phyloP scores from a whole-genome alignment of 2,797 vertebrate species.

The Smutsia temminckii region DNA sequence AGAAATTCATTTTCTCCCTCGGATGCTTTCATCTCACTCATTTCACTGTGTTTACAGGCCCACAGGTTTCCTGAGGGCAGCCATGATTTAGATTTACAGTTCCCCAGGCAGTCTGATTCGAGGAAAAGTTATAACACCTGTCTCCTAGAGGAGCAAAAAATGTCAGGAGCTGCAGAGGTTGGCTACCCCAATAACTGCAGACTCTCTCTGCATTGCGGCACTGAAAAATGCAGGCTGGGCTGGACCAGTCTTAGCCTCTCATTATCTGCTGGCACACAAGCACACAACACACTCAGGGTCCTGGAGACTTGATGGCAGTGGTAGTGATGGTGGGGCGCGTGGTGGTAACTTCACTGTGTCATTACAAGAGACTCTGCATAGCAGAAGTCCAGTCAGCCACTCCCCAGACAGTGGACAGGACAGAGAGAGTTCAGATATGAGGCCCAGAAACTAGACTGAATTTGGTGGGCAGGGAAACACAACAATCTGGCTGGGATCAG shows the following conservation, averaged over 20 bases:
- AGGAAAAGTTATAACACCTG: conserved; percentile 83
- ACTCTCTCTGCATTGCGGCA: conserved; percentile 30
- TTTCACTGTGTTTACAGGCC: conserved; percentile 84
- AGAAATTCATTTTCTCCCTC: conserved; percentile 85
- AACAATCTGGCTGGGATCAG: accelerated
- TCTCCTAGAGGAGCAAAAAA: conserved; percentile 80
- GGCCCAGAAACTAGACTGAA: background rate
- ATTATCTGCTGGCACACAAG: background rate
- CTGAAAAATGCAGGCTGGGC: background rate
- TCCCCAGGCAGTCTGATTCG: conserved; percentile 83
- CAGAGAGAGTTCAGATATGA: background rate
- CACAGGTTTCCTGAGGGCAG: conserved; percentile 84
- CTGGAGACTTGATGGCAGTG: background rate
- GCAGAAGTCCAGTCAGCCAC: background rate
- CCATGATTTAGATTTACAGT: conserved; percentile 84
- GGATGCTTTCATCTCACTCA: conserved; percentile 83
- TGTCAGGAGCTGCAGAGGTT: conserved; percentile 69
- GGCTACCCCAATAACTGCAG: conserved; percentile 56
- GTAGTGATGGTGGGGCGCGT: background rate
- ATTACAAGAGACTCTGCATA: background rate
- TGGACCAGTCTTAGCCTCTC: background rate
- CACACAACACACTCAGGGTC: background rate
- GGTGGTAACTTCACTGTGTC: background rate
- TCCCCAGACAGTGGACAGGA: background rate
- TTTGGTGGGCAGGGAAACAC: background rate